A percentile compares a stretch with the other conserved stretches of the same genome.
Conservation (phyloP, 2,888 invertebrate species). For the Timema podura region DNA sequence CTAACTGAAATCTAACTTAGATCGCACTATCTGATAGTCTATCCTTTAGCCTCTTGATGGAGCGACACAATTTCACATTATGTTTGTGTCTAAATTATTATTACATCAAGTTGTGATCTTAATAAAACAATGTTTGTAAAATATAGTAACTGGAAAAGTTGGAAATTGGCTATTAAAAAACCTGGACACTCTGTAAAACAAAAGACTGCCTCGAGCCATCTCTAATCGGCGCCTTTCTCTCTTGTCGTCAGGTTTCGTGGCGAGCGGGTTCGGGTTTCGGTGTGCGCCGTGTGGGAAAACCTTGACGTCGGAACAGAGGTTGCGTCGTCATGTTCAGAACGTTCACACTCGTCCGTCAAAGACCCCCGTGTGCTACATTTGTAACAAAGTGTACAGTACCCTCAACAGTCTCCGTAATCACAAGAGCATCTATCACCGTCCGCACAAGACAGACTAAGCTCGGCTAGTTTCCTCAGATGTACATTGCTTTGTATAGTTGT, state of each 20-base stretch:
- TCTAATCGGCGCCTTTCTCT: slow-evolving; percentile 27
- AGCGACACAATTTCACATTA: too few species aligned
- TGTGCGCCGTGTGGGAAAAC: slow-evolving; percentile 84
- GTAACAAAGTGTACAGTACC: slow-evolving; percentile 36
- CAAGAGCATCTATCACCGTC: slow-evolving; percentile 35
- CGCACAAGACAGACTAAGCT: not conserved
- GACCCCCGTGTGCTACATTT: slow-evolving; percentile 32
- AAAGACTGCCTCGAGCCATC: not conserved
- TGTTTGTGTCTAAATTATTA: too few species aligned
- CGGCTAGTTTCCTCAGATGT: too few species aligned
- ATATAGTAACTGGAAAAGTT: too few species aligned
- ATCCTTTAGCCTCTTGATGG: too few species aligned
- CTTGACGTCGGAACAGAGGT: slow-evolving; percentile 59
- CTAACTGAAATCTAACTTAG: too few species aligned
- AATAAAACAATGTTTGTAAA: too few species aligned
- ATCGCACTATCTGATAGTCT: too few species aligned
- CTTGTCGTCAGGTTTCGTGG: slow-evolving; percentile 60
- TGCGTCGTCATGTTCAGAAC: slow-evolving; percentile 32
- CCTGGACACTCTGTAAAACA: too few species aligned
- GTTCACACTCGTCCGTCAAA: slow-evolving; percentile 31
- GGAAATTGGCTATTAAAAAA: too few species aligned
- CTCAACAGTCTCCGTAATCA: slow-evolving; percentile 37
- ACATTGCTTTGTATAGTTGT: too few species aligned
- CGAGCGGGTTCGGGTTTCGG: slow-evolving; percentile 70
- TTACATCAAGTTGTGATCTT: too few species aligned